phyloP scores from a whole-genome alignment of 2,797 vertebrate genomes.

The Squalus acanthias region DNA sequence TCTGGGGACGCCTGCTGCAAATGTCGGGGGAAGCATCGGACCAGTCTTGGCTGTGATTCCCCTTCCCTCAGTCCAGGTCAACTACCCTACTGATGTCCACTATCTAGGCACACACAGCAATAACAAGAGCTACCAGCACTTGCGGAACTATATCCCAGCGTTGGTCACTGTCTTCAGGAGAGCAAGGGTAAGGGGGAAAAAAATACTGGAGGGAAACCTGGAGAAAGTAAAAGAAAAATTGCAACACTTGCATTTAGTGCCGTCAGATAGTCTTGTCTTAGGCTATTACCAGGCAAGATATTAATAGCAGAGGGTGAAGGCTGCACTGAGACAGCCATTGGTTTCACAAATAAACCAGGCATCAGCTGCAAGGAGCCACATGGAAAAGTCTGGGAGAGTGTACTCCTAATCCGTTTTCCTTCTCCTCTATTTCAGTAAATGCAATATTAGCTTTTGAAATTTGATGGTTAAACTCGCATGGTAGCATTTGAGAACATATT shows the following conservation, averaged over 20 bases:
- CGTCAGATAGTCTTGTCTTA: neutral
- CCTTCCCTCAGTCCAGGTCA: neutral
- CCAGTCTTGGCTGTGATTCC: neutral
- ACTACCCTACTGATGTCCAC: neutral
- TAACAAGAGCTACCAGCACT: neutral
- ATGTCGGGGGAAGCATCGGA: neutral
- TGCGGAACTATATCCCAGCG: neutral
- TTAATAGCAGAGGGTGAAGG: neutral
- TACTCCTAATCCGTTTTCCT: neutral
- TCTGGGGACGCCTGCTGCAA: neutral
- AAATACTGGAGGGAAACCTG: no score
- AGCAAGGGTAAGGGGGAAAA: neutral
- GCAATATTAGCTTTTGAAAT: neutral
- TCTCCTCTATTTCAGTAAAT: neutral
- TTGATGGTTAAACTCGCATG: neutral
- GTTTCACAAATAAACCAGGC: conserved; percentile 7
- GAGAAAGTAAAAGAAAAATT: neutral
- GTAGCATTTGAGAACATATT: neutral
- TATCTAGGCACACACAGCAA: neutral
- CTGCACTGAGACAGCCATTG: neutral
- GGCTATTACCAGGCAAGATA: conserved; percentile 4
- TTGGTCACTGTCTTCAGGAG: neutral
- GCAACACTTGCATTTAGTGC: neutral
- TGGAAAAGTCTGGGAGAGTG: neutral
- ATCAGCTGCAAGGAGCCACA: neutral